phyloP scores from a whole-genome alignment of 2,113 vertebrate genomes.

The Phrynocephalus versicolor region DNA sequence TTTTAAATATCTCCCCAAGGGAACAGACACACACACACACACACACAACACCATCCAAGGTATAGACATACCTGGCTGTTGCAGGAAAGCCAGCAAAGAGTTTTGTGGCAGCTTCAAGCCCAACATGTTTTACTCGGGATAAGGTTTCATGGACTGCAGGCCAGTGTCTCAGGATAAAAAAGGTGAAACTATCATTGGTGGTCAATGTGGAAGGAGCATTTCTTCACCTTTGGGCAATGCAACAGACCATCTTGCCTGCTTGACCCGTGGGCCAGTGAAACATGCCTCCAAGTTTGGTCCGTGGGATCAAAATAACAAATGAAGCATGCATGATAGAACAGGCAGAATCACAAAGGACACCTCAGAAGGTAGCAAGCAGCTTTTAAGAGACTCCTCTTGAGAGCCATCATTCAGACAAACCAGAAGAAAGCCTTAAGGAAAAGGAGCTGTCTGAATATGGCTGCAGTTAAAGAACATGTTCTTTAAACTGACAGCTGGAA shows the following conservation, averaged over 20 bases:
- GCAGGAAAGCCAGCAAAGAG: no score
- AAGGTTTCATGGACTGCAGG: no score
- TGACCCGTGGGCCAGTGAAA: neutral
- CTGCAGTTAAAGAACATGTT: constrained; percentile 20
- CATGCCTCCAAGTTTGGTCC: neutral
- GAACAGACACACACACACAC: no score
- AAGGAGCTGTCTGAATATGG: constrained; percentile 7
- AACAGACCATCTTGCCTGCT: neutral
- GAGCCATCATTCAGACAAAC: neutral
- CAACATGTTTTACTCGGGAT: no score
- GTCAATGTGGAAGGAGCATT: neutral
- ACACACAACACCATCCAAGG: no score
- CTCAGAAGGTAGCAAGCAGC: constrained; percentile 8
- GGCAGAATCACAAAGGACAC: constrained; percentile 1
- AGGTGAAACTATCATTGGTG: neutral
- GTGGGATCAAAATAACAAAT: constrained; percentile 9
- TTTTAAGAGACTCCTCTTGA: constrained; percentile 9
- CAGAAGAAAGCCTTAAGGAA: constrained; percentile 17
- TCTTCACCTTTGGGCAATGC: neutral
- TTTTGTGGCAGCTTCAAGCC: no score
- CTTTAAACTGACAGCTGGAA: constrained; percentile 23
- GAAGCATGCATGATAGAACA: neutral
- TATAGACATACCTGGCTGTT: no score
- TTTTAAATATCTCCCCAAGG: no score
- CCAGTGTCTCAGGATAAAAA: neutral